These are phyloP conservation scores for Ceramica pisi DNA, from an alignment of 2,888 invertebrate species.

Conservation along the genomic window DNA sequence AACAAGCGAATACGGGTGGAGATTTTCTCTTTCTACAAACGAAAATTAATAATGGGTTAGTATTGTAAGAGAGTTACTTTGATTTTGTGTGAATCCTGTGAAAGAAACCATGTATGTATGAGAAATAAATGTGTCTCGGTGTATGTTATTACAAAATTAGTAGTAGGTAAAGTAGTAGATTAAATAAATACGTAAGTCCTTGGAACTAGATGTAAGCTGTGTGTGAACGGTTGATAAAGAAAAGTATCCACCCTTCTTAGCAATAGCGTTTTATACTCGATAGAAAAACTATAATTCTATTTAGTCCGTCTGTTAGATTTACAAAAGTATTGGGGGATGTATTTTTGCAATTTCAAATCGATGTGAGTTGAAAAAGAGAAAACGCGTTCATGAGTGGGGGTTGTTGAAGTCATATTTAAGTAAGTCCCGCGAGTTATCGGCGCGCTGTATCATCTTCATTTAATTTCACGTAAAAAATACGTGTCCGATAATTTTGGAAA, in stretches of 20 bases:
- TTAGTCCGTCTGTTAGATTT: no score
- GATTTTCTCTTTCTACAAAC: conserved; percentile 89
- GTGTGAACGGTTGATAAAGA: neutral
- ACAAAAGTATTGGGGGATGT: no score
- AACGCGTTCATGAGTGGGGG: no score
- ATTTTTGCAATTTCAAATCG: no score
- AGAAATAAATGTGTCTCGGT: conserved; percentile 20
- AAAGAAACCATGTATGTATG: conserved; percentile 22
- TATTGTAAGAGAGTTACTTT: conserved; percentile 55
- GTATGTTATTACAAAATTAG: conserved; percentile 6
- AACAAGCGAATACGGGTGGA: conserved; percentile 88
- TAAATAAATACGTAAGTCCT: conserved; percentile 15
- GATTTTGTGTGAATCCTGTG: conserved; percentile 44
- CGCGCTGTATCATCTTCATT: no score
- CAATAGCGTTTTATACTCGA: no score
- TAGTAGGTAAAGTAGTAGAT: conserved; percentile 34
- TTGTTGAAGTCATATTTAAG: no score
- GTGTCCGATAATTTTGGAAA: neutral
- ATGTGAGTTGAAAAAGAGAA: no score
- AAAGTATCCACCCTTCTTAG: neutral
- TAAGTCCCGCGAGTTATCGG: no score
- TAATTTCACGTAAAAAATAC: no score
- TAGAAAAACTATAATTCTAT: no score
- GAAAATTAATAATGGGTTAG: conserved; percentile 79
- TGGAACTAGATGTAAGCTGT: conserved; percentile 13